A percentile compares a stretch with the other conserved stretches of the same genome.
phyloP scores from a whole-genome alignment of 2,888 invertebrate species.

The Patella ulyssiponensis region DNA sequence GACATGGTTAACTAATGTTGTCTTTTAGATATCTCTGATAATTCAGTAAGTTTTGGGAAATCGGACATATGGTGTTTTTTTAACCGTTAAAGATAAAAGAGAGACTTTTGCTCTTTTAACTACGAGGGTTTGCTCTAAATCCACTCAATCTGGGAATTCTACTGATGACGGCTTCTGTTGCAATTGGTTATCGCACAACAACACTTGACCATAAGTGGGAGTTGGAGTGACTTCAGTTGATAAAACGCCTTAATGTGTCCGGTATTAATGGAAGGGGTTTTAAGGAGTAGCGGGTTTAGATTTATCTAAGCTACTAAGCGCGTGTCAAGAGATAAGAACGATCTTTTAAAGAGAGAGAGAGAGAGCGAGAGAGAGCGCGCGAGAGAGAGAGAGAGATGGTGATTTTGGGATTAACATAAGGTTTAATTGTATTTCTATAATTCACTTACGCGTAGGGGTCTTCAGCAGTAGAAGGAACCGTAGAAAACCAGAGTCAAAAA shows the following conservation, averaged over 20 bases:
- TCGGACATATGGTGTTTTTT: too few species aligned
- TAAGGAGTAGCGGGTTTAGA: conserved; percentile 10
- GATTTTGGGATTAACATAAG: too few species aligned
- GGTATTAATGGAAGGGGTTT: background rate
- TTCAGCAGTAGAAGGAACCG: background rate
- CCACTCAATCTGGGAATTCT: too few species aligned
- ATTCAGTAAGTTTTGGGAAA: too few species aligned
- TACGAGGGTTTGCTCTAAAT: too few species aligned
- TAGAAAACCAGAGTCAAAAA: too few species aligned
- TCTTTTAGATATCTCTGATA: too few species aligned
- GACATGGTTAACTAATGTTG: too few species aligned
- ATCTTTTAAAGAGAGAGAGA: background rate
- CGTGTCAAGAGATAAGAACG: background rate
- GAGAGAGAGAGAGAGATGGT: background rate
- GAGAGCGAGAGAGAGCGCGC: background rate
- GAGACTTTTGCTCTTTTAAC: too few species aligned
- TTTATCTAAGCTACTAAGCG: background rate
- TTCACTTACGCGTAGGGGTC: too few species aligned
- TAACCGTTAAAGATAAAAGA: too few species aligned
- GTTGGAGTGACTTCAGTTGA: background rate
- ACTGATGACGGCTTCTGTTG: too few species aligned
- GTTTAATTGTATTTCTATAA: background rate
- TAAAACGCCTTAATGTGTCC: background rate
- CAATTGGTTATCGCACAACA: background rate
- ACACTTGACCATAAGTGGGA: background rate